phyloP scores from a whole-genome alignment of 2,797 vertebrate genomes.

The Oceanodroma leucorhoa region DNA sequence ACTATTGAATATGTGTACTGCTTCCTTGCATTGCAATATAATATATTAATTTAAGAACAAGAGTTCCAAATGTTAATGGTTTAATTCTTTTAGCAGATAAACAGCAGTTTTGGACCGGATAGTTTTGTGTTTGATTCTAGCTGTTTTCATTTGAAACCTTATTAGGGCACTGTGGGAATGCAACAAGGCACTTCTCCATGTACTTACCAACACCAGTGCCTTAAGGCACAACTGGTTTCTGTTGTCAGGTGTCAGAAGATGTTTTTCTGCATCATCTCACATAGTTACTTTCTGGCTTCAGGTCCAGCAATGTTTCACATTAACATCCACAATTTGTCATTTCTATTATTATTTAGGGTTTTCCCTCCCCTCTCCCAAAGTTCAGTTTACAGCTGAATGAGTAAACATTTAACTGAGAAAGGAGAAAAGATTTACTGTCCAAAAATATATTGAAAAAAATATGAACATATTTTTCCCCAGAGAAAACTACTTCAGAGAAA shows the following conservation, averaged over 20 bases:
- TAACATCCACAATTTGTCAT: not conserved
- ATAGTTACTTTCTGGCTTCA: not conserved
- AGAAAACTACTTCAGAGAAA: not conserved
- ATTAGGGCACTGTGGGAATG: not conserved
- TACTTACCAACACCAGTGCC: not conserved
- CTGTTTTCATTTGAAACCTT: not conserved
- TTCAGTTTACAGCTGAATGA: not conserved
- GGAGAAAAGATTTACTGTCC: not conserved
- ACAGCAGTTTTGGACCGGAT: not conserved
- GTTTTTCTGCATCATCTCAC: not conserved
- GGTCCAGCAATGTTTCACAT: not conserved
- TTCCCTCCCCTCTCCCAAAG: not conserved
- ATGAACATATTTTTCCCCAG: not conserved
- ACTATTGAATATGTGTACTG: not conserved
- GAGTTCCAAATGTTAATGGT: not conserved
- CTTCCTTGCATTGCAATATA: not conserved
- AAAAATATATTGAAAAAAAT: not conserved
- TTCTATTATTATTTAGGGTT: not conserved
- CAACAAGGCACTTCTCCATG: not conserved
- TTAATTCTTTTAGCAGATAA: not conserved
- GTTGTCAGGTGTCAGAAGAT: not conserved
- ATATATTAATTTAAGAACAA: not conserved
- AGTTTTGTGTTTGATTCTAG: not conserved
- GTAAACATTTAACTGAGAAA: not conserved
- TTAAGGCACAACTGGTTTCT: not conserved